Evolutionary conservation across 2,797 vertebrate genomes (phyloP).

Genomic region (Manis javanica): DNA sequence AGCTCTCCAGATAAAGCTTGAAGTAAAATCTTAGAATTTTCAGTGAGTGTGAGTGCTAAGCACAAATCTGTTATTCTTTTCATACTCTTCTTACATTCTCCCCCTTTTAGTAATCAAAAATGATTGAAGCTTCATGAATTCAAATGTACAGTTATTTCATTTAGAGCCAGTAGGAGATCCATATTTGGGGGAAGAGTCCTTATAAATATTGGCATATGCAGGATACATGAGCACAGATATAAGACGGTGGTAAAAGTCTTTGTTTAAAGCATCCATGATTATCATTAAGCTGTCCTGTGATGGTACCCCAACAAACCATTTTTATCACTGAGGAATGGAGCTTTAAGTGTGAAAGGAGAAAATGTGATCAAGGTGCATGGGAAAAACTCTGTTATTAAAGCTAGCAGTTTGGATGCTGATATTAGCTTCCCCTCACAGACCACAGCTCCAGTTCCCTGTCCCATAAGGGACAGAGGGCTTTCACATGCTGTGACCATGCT

Average conservation of each 20-base stretch:
- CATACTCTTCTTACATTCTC: background rate
- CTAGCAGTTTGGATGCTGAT: background rate
- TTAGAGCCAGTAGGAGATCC: background rate
- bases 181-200: background rate
- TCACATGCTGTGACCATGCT: background rate
- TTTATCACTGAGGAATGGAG: background rate
- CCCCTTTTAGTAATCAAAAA: background rate
- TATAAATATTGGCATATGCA: background rate
- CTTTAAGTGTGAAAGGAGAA: background rate
- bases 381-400: background rate
- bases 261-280: background rate
- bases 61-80: background rate
- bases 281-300: background rate
- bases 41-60: background rate
- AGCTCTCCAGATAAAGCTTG: background rate
- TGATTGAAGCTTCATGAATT: background rate
- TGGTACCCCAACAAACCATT: background rate
- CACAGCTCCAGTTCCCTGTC: background rate
- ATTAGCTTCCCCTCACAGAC: background rate
- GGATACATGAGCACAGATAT: background rate
- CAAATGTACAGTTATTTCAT: background rate
- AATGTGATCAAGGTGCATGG: background rate
- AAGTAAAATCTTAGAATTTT: conserved; percentile 53
- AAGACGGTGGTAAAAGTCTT: background rate
- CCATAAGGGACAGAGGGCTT: background rate